Conservation (phyloP, 1,140 invertebrate genomes). For the Chironomus tepperi region DNA sequence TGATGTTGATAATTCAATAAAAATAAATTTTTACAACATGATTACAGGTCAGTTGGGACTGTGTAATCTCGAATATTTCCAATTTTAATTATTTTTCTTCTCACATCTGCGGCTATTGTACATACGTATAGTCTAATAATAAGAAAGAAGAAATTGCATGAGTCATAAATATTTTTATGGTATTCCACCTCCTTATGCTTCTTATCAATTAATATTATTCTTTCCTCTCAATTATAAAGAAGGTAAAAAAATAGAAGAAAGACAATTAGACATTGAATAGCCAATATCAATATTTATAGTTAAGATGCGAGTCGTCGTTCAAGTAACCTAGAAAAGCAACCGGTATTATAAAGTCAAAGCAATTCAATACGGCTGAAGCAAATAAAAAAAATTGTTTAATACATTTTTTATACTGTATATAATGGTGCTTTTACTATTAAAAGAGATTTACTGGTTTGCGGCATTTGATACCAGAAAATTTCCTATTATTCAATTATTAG, state of each 20-base stretch:
- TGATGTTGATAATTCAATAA: too few relatives aligned
- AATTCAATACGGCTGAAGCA: too few relatives aligned
- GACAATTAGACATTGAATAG: conserved; percentile 13
- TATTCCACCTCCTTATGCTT: neutral
- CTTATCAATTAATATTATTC: neutral
- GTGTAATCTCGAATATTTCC: neutral
- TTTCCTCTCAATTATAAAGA: neutral
- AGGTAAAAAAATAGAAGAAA: neutral
- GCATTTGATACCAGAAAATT: conserved; percentile 16
- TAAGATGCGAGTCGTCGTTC: conserved; percentile 3
- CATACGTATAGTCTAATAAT: neutral
- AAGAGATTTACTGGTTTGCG: conserved; percentile 23
- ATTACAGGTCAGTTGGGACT: too few relatives aligned
- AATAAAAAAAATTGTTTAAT: neutral
- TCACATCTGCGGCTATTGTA: neutral
- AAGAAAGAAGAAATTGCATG: neutral
- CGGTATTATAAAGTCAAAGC: neutral
- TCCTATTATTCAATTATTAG: conserved; percentile 23
- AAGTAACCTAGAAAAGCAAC: conserved; percentile 22
- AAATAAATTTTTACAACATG: too few relatives aligned
- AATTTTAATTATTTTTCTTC: neutral
- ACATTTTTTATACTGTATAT: conserved; percentile 20
- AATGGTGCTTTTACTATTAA: neutral
- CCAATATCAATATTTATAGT: conserved; percentile 9
- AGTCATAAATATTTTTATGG: neutral